These are phyloP conservation scores for Troides helena DNA, from an alignment of 2,888 invertebrate genomes.

Conservation along the genomic window DNA sequence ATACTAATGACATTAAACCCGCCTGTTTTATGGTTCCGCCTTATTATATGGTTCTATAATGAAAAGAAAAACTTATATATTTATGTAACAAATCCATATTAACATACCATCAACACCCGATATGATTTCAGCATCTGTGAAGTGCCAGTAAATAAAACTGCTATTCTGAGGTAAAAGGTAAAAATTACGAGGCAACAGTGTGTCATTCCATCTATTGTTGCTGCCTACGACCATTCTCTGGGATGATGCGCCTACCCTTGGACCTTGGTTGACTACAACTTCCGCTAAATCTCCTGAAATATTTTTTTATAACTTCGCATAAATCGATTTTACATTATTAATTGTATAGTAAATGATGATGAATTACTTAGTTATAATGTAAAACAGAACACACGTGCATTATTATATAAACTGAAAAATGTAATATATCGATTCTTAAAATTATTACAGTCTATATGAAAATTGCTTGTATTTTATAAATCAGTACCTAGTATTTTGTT, in stretches of 20 bases:
- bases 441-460: too few relatives aligned
- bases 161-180: conserved; percentile 74
- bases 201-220: conserved; percentile 84
- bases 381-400: too few relatives aligned
- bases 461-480: too few relatives aligned
- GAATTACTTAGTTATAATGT: not conserved
- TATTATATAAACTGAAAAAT: too few relatives aligned
- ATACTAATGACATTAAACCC: too few relatives aligned
- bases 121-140: conserved; percentile 84
- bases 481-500: too few relatives aligned
- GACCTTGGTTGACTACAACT: conserved; percentile 83
- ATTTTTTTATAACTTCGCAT: not conserved
- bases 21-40: too few relatives aligned
- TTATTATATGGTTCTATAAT: too few relatives aligned
- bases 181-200: conserved; percentile 77
- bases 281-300: conserved; percentile 83
- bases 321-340: not conserved
- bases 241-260: conserved; percentile 61
- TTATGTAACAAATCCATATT: not conserved
- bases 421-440: too few relatives aligned
- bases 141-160: conserved; percentile 77
- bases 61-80: too few relatives aligned
- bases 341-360: not conserved
- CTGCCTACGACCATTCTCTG: conserved; percentile 75
- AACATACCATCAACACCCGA: conserved; percentile 84